Conservation (phyloP, 2,888 invertebrate genomes). For the Physocephala rufipes region DNA sequence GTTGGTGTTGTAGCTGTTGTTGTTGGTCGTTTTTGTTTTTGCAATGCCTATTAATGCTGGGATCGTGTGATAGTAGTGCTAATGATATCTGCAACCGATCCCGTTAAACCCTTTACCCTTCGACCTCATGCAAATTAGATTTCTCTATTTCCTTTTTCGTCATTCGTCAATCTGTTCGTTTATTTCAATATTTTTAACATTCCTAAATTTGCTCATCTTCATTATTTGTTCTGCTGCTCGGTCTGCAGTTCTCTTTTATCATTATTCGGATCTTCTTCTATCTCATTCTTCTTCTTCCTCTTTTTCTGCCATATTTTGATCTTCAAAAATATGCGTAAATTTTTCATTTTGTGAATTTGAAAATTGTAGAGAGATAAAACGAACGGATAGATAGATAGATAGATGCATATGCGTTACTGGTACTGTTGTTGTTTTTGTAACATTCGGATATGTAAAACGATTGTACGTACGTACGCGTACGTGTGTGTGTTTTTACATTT, state of each 20-base stretch:
- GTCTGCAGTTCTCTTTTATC: background rate
- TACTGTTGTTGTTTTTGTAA: slow-evolving; percentile 26
- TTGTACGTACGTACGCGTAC: slow-evolving; percentile 3
- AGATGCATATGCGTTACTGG: too few species aligned
- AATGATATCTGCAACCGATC: slow-evolving; percentile 15
- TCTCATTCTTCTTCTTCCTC: background rate
- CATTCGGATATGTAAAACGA: background rate
- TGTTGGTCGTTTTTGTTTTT: slow-evolving; percentile 7
- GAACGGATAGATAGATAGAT: too few species aligned
- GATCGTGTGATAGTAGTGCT: slow-evolving; percentile 4
- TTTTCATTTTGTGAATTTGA: background rate
- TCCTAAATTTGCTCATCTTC: slow-evolving; percentile 4
- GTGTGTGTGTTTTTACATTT: too few species aligned
- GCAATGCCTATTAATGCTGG: slow-evolving; percentile 19
- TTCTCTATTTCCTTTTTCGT: slow-evolving; percentile 11
- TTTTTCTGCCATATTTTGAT: background rate
- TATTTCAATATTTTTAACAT: background rate
- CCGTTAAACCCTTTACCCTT: background rate
- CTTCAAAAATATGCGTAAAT: background rate
- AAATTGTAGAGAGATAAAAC: background rate
- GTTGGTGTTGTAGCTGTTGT: slow-evolving; percentile 19
- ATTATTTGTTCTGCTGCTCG: background rate
- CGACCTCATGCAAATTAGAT: background rate
- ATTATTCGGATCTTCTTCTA: background rate
- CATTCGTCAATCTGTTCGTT: background rate